Evolutionary conservation across 2,113 vertebrate species (phyloP).

Genomic region (Lagopus leucura): DNA sequence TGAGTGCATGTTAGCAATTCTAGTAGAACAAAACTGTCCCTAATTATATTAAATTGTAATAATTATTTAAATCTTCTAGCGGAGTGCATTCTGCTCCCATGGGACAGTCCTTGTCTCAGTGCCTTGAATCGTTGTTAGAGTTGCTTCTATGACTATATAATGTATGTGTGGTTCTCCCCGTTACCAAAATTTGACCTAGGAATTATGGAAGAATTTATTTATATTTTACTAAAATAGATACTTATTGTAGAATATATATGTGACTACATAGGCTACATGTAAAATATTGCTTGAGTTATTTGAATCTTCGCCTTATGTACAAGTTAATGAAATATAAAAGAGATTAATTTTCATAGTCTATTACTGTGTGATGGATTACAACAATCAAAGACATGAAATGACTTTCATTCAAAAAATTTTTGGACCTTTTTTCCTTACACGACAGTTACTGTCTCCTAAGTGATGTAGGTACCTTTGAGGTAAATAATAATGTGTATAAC

Average conservation of each 20-base stretch:
- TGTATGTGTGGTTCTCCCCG: not conserved
- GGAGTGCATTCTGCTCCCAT: not conserved
- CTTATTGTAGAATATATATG: not conserved
- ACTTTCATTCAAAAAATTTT: not conserved
- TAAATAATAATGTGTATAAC: not conserved
- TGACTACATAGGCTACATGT: fast-evolving
- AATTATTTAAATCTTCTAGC: not conserved
- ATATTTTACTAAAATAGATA: not conserved
- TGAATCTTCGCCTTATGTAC: not conserved
- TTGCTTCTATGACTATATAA: not conserved
- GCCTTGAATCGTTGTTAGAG: not conserved
- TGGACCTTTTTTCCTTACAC: not conserved
- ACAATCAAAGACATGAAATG: fast-evolving
- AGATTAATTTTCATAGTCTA: not conserved
- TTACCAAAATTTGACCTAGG: not conserved
- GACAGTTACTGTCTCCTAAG: not conserved
- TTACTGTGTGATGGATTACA: not conserved
- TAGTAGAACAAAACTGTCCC: not conserved
- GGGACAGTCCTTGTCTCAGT: not conserved
- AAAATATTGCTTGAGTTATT: not conserved
- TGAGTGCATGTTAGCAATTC: not conserved
- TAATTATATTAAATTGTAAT: not conserved
- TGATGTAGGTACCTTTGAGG: not conserved
- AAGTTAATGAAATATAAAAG: not conserved
- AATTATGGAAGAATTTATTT: not conserved